Evolutionary conservation across 2,113 vertebrate species (phyloP), one percentile per base, ranked within the genome.

Genomic region (Cinclus mexicanus): DNA sequence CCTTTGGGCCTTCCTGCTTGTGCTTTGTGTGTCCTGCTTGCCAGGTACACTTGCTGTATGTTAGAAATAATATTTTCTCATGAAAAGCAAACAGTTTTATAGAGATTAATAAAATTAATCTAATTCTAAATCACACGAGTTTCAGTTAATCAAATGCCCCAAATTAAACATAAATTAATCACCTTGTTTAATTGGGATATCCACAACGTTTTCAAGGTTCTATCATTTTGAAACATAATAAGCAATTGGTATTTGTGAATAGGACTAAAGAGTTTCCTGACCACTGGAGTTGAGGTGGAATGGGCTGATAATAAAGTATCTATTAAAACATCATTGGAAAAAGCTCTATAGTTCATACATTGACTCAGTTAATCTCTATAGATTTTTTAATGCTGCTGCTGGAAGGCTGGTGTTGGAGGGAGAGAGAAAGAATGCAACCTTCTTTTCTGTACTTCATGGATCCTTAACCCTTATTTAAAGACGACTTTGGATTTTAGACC

Each of bases 381-480:
- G 88, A 60, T 55, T 90, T 80, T 87, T 81, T 91, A 96, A 93
- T 86, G 84, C 92, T 82, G 60, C 77, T 95, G 78, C 96, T 95
- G 80, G 94, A 95, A 97, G 93, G 84, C 80, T 56, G 39, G 75
- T 75, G 41, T 55, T 93, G 78, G 91, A 92, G 55, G n/a, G 25
- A 84, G 95, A 97, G 96, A 97, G 97, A 97, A 97, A 98, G 98
- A 97, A 94, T 94, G 86, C 83, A 57, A 41, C 18, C 95, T 93
- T 96, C 96, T 97, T 96, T 98, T 98, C 97, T 98, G 98, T 98
- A 98, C 98, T 99, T 99, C 98, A 98, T 99, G 98, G 98, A 98
- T 98, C 97, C 98, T 99, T 99, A 99, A 98, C 97, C 98, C 98
- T 98, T 98, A 98, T 98, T 98, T 98, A 98, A 98, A 97, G 98